phyloP scores from a whole-genome alignment of 2,888 invertebrate species.

The Monochamus alternatus region DNA sequence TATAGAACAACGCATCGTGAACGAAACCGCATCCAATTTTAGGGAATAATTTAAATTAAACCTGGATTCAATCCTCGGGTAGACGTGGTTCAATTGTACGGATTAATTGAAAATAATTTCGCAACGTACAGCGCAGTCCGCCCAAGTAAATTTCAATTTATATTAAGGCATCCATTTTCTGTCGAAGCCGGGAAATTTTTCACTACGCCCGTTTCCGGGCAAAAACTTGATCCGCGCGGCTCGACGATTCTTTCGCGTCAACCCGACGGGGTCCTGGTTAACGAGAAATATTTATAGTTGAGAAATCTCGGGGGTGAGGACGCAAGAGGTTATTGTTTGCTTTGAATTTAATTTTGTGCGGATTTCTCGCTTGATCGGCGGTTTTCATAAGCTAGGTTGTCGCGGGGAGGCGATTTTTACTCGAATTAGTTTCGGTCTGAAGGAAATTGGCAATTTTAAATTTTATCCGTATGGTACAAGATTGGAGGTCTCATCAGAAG shows the following conservation, averaged over 20 bases:
- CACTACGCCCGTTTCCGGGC: background rate
- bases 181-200: slow-evolving; percentile 28
- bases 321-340: too few relatives aligned
- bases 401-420: too few relatives aligned
- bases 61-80: slow-evolving; percentile 16
- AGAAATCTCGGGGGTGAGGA: too few relatives aligned
- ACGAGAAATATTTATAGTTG: background rate
- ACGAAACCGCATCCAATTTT: background rate
- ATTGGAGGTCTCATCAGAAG: too few relatives aligned
- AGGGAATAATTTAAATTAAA: slow-evolving; percentile 19
- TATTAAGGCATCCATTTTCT: slow-evolving; percentile 25
- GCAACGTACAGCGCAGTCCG: slow-evolving; percentile 17
- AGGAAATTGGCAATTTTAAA: too few relatives aligned
- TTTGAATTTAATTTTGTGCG: too few relatives aligned
- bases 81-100: slow-evolving; percentile 25
- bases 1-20: background rate
- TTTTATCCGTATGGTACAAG: too few relatives aligned
- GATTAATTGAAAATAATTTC: slow-evolving; percentile 37
- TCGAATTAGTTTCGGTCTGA: too few relatives aligned
- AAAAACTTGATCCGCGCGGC: background rate
- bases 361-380: too few relatives aligned
- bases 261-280: background rate
- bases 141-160: slow-evolving; percentile 27
- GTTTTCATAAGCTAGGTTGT: too few relatives aligned
- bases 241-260: background rate